Base-by-base conservation (phyloP, 2,888 invertebrate species). In the Diarsia rubi region DNA sequence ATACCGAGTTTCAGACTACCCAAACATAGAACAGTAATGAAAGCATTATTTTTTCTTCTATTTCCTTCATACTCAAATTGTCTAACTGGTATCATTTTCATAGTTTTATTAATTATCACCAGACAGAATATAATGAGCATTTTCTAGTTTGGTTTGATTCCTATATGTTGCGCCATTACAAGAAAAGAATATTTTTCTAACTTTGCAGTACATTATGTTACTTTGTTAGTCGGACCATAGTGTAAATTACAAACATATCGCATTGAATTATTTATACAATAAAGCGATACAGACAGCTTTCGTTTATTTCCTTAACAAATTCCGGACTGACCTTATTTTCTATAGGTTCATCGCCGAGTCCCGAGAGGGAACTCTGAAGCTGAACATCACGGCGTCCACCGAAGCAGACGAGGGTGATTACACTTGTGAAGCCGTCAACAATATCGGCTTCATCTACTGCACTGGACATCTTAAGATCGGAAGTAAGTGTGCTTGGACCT, bases 361-460 rank as follows among this genome's bases (percentile, higher is more conserved):
- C 49, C 97, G 97, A 89, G 98, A 98, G 81, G 99, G 98, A 57
- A 97, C 98, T 0, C 98, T 99, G 92, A 97, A 98, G 82, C 97
- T 99, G 80, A 98, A 98, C 88, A 98, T 99, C 90, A 97, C 97
- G 63, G 99, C 99, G 89, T 98, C 99, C 0, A 97, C 98, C 88
- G 98, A 99, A 79, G 98, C 98, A 8, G 99, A 99, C 93, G 99
- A 98, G 86, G 99, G 99, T 21, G 99, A 99, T 91, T 99, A 99
- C 95, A 99, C 99, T 0, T 99, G 99, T 92, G 99, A 99, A 91
- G 98, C 99, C 0, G 97, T 98, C 91, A 99, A 99, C 95, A 97
- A 98, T 19, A 97, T 99, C 60, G 99, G 99, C 59, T 98, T 98
- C 86, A 98, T 99, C 8, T 98, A 98, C 82, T 99, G 99, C 75